phyloP scores from a whole-genome alignment of 2,797 vertebrate genomes.

The Tadarida brasiliensis region DNA sequence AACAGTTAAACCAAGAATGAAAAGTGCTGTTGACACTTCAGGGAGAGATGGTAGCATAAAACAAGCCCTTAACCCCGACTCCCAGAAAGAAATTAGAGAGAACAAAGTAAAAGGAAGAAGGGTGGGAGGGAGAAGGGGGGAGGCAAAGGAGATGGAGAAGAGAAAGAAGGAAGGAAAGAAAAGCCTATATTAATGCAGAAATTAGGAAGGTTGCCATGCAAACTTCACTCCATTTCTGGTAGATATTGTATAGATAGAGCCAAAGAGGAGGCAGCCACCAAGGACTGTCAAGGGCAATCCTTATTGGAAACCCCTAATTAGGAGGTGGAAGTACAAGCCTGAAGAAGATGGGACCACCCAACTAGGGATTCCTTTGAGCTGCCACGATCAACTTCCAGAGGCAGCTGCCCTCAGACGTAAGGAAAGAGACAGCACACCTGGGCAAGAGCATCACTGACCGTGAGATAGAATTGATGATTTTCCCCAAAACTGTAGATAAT shows the following conservation, averaged over 20 bases:
- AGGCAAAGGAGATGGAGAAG: no score
- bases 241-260: not conserved
- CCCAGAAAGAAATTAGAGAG: not conserved
- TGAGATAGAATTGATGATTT: conserved; percentile 23
- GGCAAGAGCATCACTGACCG: not conserved
- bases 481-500: not conserved
- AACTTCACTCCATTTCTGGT: not conserved
- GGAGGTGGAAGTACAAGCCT: not conserved
- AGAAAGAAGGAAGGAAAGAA: not conserved
- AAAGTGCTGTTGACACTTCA: not conserved
- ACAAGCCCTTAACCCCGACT: not conserved
- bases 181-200: not conserved
- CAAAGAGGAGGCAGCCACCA: not conserved
- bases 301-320: not conserved
- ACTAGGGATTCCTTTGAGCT: not conserved
- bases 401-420: not conserved
- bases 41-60: not conserved
- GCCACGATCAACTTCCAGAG: not conserved
- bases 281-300: not conserved
- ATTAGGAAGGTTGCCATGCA: not conserved
- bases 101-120: not conserved
- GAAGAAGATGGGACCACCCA: not conserved
- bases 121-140: no score
- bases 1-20: conserved; percentile 59
- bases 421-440: not conserved